These are phyloP conservation scores for Alces alces DNA, from an alignment of 2,113 vertebrate species.

Conservation along the genomic window DNA sequence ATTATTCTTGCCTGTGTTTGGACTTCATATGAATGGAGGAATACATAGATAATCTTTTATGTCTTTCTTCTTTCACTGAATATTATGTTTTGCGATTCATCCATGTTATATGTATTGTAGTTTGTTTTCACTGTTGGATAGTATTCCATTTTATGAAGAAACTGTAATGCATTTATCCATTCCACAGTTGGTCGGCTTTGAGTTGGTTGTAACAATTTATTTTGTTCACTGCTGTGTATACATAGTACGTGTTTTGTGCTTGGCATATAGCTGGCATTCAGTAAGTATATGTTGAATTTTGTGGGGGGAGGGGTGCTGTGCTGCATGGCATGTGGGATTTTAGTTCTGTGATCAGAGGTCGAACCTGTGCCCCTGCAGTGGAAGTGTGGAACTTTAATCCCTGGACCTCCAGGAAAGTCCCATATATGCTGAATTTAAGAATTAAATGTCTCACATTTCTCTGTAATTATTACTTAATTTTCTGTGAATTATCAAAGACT, in stretches of 20 bases:
- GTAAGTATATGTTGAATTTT: background rate
- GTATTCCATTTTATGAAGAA: background rate
- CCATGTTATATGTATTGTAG: background rate
- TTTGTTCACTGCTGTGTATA: background rate
- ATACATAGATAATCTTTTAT: background rate
- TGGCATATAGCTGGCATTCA: background rate
- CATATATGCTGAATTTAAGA: background rate
- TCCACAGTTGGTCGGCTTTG: background rate
- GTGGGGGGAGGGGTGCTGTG: background rate
- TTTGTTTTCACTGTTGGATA: background rate
- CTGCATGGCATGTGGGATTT: background rate
- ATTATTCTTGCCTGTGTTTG: background rate
- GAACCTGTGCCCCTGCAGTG: background rate
- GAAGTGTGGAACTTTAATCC: background rate
- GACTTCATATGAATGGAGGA: background rate
- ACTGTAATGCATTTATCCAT: background rate
- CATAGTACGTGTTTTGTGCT: background rate
- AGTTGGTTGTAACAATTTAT: background rate
- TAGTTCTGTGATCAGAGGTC: background rate
- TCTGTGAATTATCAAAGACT: background rate
- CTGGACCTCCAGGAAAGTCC: background rate
- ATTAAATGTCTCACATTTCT: background rate
- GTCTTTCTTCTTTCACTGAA: background rate
- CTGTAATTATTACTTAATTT: background rate
- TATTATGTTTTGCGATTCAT: background rate